Evolutionary conservation across 2,888 invertebrate genomes (phyloP).

Genomic region (Orthosia gothica): DNA sequence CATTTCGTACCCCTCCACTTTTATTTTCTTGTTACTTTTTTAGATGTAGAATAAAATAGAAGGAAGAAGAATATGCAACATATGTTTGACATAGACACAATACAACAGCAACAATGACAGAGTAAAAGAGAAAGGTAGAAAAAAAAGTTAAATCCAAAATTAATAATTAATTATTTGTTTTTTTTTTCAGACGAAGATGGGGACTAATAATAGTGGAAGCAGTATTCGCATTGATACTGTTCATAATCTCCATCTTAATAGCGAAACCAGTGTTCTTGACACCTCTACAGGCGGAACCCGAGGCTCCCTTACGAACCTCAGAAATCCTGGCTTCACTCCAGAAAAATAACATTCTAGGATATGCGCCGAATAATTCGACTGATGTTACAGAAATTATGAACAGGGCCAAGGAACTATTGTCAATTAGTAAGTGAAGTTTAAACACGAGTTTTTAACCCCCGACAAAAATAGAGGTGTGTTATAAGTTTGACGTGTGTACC

Average conservation of each 20-base stretch:
- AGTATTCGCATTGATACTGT: constrained; percentile 73
- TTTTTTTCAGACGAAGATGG: constrained; percentile 80
- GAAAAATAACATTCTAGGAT: constrained; percentile 77
- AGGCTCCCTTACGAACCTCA: constrained; percentile 70
- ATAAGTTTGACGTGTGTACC: no score
- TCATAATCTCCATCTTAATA: constrained; percentile 74
- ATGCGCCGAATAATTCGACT: constrained; percentile 75
- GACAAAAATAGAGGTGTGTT: no score
- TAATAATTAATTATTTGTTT: background rate
- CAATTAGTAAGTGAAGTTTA: constrained; percentile 69
- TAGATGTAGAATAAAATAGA: no score
- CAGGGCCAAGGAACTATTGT: constrained; percentile 71
- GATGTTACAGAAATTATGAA: constrained; percentile 74
- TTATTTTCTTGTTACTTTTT: background rate
- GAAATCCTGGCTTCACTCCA: constrained; percentile 75
- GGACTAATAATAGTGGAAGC: constrained; percentile 74
- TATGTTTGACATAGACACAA: no score
- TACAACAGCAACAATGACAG: no score
- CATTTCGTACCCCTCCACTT: background rate
- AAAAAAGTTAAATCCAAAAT: no score
- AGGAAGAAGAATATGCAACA: no score
- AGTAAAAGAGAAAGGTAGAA: no score
- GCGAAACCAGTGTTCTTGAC: constrained; percentile 85
- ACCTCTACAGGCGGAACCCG: constrained; percentile 78
- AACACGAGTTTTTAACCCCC: background rate